Conservation (phyloP, 2,113 vertebrate genomes). For the Chinchilla lanigera region DNA sequence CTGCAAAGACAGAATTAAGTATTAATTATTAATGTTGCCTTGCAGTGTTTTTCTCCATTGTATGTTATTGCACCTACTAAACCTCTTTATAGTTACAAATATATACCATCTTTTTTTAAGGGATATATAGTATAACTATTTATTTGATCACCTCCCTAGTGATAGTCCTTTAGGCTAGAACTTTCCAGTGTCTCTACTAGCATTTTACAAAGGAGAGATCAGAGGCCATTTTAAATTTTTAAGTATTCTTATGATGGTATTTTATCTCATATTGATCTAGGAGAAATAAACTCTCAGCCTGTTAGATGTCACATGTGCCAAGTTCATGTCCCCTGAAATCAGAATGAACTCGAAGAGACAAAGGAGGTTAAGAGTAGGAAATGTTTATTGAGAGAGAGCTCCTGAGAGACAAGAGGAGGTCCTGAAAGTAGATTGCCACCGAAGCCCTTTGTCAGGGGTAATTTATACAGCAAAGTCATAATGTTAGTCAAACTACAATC, state of each 20-base stretch:
- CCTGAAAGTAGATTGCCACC: background rate
- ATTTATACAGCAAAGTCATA: background rate
- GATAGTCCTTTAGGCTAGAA: background rate
- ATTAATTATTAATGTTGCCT: background rate
- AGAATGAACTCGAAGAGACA: background rate
- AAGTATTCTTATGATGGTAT: slow-evolving; percentile 25
- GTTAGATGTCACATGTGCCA: background rate
- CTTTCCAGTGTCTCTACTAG: background rate
- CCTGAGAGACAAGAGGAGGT: background rate
- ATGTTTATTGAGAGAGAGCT: background rate
- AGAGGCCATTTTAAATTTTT: background rate
- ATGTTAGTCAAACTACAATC: background rate
- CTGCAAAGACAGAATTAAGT: background rate
- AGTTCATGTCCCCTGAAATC: background rate
- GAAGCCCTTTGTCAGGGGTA: background rate
- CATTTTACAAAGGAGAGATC: background rate
- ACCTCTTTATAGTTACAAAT: background rate
- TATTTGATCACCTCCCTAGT: background rate
- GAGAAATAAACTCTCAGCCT: background rate
- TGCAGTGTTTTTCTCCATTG: background rate
- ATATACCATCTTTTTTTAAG: slow-evolving; percentile 15
- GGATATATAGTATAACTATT: background rate
- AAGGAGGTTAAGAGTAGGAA: background rate
- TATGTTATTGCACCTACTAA: background rate
- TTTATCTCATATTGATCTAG: background rate